phyloP scores from a whole-genome alignment of 2,113 vertebrate genomes.

The Antigone vipio region DNA sequence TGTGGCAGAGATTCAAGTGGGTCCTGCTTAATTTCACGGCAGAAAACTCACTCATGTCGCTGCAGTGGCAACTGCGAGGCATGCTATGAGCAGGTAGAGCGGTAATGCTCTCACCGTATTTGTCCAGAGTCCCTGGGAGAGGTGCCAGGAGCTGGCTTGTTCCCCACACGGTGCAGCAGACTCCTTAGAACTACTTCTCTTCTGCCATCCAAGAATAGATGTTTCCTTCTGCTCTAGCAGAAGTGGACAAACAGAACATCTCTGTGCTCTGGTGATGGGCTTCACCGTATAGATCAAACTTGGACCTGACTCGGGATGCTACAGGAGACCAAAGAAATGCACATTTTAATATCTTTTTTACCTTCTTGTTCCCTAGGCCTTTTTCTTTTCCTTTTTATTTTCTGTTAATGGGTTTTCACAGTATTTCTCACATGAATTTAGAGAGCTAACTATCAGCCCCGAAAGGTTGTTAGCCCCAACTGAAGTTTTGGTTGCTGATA shows the following conservation, averaged over 20 bases:
- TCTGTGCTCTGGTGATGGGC: not conserved
- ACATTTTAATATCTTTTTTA: not conserved
- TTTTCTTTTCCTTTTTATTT: not conserved
- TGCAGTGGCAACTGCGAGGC: not conserved
- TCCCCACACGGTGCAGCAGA: not conserved
- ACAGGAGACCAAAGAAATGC: not conserved
- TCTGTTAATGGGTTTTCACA: not conserved
- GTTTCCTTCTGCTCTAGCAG: not conserved
- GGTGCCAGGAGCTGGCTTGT: not conserved
- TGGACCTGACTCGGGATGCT: not conserved
- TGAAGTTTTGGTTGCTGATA: not conserved
- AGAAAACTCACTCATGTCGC: not conserved
- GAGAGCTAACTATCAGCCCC: not conserved
- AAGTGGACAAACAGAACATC: not conserved
- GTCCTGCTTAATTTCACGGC: not conserved
- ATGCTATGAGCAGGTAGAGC: not conserved
- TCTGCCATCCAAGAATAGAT: not conserved
- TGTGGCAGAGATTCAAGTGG: not conserved
- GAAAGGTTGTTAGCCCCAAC: not conserved
- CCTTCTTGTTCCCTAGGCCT: not conserved
- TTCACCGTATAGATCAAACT: not conserved
- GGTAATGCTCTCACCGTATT: accelerated
- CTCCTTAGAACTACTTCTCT: not conserved
- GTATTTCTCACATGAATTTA: not conserved
- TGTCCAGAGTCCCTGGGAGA: not conserved